Base-by-base conservation (phyloP, 2,113 vertebrate genomes). In the Malurus melanocephalus region DNA sequence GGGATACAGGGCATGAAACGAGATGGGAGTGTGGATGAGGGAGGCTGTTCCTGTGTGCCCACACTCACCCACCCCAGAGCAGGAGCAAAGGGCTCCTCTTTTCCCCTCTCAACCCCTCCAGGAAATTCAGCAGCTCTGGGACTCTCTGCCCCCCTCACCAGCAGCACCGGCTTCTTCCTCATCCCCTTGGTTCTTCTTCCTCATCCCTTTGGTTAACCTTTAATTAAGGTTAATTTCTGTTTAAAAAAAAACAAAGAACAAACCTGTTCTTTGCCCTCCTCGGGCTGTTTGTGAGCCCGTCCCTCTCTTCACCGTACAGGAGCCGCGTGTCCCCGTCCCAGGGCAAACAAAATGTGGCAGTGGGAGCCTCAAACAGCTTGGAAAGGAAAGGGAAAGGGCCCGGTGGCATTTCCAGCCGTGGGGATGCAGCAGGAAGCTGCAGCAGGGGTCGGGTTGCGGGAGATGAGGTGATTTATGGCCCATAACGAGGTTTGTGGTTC, bases 311-410 rank as follows among this genome's bases (percentile, higher is more conserved):
- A 0, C 33, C 5, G 16, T 17, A 12, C 10, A 42, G 8, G 7
- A 49, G 56, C 64, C 42, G 17, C 0, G 0, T 1, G 0, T 21
- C 77, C 0, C 0, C 26, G 55, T 72, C 32, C 21, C 20, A 1
- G 5, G 72, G 60, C 90, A 60, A 27, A 85, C 32, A 28, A 65
- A 55, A 52, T 67, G 46, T 17, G 2, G 6, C 21, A 71, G 7
- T 4, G 2, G 52, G 40, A 46, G 20, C 0, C 67, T 48, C 49
- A 42, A 11, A 17, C 40, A 53, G 35, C 55, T 33, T 9, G 42
- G 38, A 5, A 6, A 45, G 67, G 72, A 49, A 43, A 38, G n/a
- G 82, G 19, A 38, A 8, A 8, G 48, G 35, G 4, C 59, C 38
- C 35, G 0, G 6, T 59, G 87, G 6, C 73, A 18, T 82, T 61